Evolutionary conservation across 2,888 invertebrate genomes (phyloP), one percentile per base, ranked within the genome.

Genomic region (Ochropacha duplaris): DNA sequence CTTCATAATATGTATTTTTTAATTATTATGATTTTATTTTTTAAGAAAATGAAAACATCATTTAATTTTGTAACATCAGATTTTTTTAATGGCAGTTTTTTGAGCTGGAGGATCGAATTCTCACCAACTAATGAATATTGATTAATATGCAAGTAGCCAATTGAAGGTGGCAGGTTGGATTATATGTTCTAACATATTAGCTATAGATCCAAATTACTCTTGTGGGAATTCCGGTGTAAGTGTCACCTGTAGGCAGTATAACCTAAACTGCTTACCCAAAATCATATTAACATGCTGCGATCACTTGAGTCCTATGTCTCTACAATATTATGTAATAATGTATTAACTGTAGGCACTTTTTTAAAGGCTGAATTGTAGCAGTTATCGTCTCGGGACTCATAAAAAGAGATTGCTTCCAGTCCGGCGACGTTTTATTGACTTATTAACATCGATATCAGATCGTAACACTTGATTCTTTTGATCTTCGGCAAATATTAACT

Each of bases 381-480:
- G 88, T 87, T 83, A 84, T 84, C 88, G 87, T 81, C 89, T 68
- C 68, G 90, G 88, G 91, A 88, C 88, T 84, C 88, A 83, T 91
- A 90, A 91, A 91, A 91, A 86, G 89, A 90, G 91, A 91, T 91
- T 91, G 91, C 90, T 89, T 91, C 85, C 84, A 90, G 84, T 88
- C 83, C 83, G 81, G 74, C 87, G 87, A 86, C 90, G 87, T 90
- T 91, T 91, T 91, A 91, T 90, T 91, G 90, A 91, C 91, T 91
- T 91, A 91, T 91, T 91, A 91, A 90, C 90, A 90, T 90, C 90
- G 90, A 91, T 91, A 91, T 91, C 89, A 83, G 90, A 90, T 90
- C 89, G 90, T 90, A 88, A 88, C 88, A 85, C 85, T 89, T 81
- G 84, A 88, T 88, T 88, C 89, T 89, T 52, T 89, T 90, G 90